A percentile compares a stretch with the other conserved stretches of the same genome.
These are phyloP conservation scores for Enteromius viviparus DNA, from an alignment of 2,797 vertebrate genomes.

Conservation along the genomic window DNA sequence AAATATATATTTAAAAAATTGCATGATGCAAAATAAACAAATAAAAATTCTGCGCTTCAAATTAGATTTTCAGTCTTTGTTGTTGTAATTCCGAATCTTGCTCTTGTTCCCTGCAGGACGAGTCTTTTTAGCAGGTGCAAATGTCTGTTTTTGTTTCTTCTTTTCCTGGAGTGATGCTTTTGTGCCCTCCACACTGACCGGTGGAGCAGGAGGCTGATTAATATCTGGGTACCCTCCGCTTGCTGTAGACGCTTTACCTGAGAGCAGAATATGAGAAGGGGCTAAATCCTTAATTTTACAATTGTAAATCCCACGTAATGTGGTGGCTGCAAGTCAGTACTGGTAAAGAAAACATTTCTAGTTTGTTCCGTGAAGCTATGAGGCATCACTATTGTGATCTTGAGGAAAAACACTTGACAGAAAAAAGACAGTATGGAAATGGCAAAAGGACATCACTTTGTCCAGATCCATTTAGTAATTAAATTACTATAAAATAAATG, in stretches of 20 bases:
- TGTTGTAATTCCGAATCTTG: constrained; percentile 88
- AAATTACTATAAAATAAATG: not conserved
- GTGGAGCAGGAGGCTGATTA: constrained; percentile 11
- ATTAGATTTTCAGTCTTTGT: constrained; percentile 79
- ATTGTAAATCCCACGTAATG: not conserved
- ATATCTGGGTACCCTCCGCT: not conserved
- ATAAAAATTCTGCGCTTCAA: not conserved
- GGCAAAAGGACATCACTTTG: not conserved
- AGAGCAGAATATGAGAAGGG: not conserved
- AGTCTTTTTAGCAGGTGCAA: constrained; percentile 57
- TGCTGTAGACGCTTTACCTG: constrained; percentile 31
- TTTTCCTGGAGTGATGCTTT: constrained; percentile 69
- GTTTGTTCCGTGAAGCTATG: not conserved
- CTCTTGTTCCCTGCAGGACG: constrained; percentile 59
- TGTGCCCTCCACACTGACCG: constrained; percentile 66
- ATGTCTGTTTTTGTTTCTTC: constrained; percentile 63
- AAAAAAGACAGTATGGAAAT: not conserved
- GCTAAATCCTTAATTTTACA: not conserved
- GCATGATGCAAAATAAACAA: constrained; percentile 4
- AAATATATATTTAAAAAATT: not conserved
- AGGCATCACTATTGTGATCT: not conserved
- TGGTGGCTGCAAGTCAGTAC: not conserved
- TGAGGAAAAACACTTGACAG: not conserved
- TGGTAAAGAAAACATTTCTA: not conserved
- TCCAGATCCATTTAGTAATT: not conserved